Evolutionary conservation across 1,140 invertebrate genomes (phyloP).

Genomic region (Ladona fulva): DNA sequence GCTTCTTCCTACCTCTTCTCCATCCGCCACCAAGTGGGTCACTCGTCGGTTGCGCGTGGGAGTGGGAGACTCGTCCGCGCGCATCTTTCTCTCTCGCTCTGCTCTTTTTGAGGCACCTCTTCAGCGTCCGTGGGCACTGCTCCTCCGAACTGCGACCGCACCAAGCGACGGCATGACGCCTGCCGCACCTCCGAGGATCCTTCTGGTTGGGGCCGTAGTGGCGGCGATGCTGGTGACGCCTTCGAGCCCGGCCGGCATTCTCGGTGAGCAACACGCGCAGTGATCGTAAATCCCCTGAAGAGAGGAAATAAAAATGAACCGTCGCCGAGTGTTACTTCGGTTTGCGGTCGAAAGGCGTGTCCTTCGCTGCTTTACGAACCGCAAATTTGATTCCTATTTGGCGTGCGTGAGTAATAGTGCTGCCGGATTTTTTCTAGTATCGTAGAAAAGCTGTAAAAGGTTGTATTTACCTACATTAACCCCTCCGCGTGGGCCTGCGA

Average conservation of each 20-base stretch:
- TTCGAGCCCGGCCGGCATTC: background rate
- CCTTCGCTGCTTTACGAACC: too few relatives aligned
- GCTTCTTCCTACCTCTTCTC: background rate
- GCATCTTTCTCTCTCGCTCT: background rate
- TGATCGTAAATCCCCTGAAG: too few relatives aligned
- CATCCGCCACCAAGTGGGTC: constrained; percentile 1
- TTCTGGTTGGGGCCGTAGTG: background rate
- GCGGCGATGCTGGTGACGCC: background rate
- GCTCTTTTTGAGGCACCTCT: background rate
- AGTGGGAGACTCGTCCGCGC: background rate
- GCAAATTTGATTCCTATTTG: too few relatives aligned
- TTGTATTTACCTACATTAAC: too few relatives aligned
- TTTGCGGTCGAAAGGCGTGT: too few relatives aligned
- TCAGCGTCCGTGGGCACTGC: background rate
- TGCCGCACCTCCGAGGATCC: background rate
- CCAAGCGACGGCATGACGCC: background rate
- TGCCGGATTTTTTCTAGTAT: too few relatives aligned
- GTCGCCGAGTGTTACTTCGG: too few relatives aligned
- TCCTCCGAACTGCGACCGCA: background rate
- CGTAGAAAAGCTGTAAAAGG: too few relatives aligned
- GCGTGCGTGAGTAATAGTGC: too few relatives aligned
- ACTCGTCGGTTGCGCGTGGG: background rate
- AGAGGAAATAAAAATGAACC: too few relatives aligned
- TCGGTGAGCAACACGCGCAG: background rate
- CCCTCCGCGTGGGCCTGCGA: too few relatives aligned